Conservation (phyloP, 1,140 invertebrate species). For the Brachionus rubens region DNA sequence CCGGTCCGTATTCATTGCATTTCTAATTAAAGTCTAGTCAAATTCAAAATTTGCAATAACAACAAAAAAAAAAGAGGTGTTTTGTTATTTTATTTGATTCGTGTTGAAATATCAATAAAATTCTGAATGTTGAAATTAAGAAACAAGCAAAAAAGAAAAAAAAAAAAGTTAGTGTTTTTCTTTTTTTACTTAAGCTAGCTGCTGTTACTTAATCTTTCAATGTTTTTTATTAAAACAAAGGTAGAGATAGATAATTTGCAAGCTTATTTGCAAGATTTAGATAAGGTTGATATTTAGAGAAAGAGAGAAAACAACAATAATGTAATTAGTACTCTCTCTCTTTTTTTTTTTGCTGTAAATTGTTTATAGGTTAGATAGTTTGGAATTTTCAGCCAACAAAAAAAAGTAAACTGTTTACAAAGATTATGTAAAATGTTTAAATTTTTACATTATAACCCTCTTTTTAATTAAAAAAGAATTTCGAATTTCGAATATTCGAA, state of each 20-base stretch:
- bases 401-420: not conserved
- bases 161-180: not conserved
- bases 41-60: not conserved
- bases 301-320: conserved; percentile 15
- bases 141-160: no score
- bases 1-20: conserved; percentile 8
- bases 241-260: conserved; percentile 13
- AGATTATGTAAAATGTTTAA: conserved; percentile 37
- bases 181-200: not conserved
- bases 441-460: no score
- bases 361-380: conserved; percentile 33
- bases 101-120: conserved; percentile 33
- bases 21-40: conserved; percentile 20
- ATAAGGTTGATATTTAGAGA: conserved; percentile 40
- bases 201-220: conserved; percentile 42
- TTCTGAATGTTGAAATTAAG: conserved; percentile 30
- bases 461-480: conserved; percentile 31
- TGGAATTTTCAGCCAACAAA: conserved; percentile 15
- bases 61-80: conserved; percentile 3
- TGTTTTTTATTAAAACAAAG: not conserved
- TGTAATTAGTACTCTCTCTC: conserved; percentile 43
- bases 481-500: not conserved
- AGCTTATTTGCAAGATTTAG: conserved; percentile 40
- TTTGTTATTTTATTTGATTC: not conserved
- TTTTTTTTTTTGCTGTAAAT: no score